Evolutionary conservation across 2,888 invertebrate genomes (phyloP).

Genomic region (Nezara viridula): DNA sequence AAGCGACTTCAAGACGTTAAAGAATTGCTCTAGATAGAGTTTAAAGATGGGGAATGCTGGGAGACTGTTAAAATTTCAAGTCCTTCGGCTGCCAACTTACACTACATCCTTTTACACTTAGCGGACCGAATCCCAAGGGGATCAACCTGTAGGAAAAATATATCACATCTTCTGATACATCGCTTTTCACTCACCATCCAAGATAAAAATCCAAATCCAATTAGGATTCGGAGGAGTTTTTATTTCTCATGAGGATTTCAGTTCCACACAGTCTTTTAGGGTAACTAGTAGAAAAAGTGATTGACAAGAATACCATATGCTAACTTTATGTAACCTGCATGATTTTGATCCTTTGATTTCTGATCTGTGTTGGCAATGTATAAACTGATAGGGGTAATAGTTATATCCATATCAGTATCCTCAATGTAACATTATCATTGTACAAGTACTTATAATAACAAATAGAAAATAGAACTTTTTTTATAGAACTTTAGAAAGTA

Average conservation of each 20-base stretch:
- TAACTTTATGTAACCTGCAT: too few species aligned
- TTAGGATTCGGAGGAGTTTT: neutral
- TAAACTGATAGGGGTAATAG: too few species aligned
- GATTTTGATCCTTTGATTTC: too few species aligned
- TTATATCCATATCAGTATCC: too few species aligned
- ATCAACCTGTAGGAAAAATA: constrained; percentile 44
- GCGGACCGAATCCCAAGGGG: constrained; percentile 2
- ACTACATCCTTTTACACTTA: constrained; percentile 47
- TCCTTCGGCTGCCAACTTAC: constrained; percentile 24
- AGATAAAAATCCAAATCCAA: neutral
- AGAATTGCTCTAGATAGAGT: neutral
- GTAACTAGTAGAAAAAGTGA: neutral
- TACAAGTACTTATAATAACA: too few species aligned
- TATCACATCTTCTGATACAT: constrained; percentile 8
- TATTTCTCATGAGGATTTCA: neutral
- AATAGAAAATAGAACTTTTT: too few species aligned
- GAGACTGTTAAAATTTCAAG: constrained; percentile 21
- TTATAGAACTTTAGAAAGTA: too few species aligned
- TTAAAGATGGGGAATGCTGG: constrained; percentile 6
- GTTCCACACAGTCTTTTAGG: neutral
- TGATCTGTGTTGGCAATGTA: too few species aligned
- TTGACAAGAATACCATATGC: neutral
- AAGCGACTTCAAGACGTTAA: neutral
- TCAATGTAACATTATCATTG: too few species aligned
- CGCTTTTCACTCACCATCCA: constrained; percentile 7